Evolutionary conservation across 2,113 vertebrate species (phyloP).

Genomic region (Sardina pilchardus): DNA sequence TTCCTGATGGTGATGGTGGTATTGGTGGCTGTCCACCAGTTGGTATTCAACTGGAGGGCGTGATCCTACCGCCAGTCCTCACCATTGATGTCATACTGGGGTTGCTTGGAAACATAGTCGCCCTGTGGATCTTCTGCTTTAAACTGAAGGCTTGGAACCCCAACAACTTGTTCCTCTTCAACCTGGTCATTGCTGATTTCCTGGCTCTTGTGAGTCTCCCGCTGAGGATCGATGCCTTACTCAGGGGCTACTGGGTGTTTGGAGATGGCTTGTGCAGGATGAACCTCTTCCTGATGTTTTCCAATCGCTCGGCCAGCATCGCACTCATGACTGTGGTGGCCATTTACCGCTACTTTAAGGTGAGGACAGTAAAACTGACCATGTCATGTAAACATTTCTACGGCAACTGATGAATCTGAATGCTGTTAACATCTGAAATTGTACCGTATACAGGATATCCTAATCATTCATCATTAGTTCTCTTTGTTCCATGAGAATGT

Average conservation of each 20-base stretch:
- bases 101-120: constrained; percentile 64
- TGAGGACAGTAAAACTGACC: neutral
- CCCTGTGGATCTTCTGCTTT: constrained; percentile 73
- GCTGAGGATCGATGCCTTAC: constrained; percentile 67
- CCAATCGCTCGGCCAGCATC: constrained; percentile 74
- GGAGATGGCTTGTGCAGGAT: constrained; percentile 46
- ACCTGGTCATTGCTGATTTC: constrained; percentile 74
- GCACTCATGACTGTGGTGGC: constrained; percentile 72
- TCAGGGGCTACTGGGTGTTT: constrained; percentile 42
- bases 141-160: constrained; percentile 64
- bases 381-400: neutral
- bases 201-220: constrained; percentile 70
- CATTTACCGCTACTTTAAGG: constrained; percentile 74
- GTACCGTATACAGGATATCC: too few species aligned
- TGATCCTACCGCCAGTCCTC: constrained; percentile 65
- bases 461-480: too few species aligned
- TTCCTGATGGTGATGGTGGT: neutral
- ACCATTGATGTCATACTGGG: constrained; percentile 67
- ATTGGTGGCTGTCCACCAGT: neutral
- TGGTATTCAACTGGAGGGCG: neutral
- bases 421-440: too few species aligned
- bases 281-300: constrained; percentile 47
- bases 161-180: constrained; percentile 72
- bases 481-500: too few species aligned
- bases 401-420: neutral